Evolutionary conservation across 92 coral and sea anemone genomes (phyloP).

Genomic region (Phymanthus crucifer): DNA sequence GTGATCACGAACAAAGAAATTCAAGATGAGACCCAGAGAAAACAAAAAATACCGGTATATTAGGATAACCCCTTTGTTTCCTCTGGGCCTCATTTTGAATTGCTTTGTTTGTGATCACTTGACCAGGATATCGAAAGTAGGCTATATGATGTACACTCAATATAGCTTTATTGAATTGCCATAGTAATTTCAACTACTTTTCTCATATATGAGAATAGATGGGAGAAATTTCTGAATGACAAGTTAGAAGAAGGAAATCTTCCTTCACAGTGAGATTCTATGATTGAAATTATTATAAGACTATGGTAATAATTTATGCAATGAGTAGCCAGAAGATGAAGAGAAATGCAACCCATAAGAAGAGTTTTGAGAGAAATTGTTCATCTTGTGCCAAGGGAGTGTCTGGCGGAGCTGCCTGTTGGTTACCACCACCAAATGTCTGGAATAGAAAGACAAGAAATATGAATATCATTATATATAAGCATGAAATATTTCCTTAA

Average conservation of each 20-base stretch:
- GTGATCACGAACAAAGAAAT: too few species aligned
- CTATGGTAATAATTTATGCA: slow-evolving; percentile 52
- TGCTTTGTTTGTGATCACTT: too few species aligned
- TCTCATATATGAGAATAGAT: too few species aligned
- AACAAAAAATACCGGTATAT: too few species aligned
- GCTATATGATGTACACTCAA: too few species aligned
- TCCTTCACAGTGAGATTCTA: not conserved
- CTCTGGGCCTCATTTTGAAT: too few species aligned
- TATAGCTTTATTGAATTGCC: too few species aligned
- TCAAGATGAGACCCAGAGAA: too few species aligned
- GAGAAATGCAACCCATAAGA: slow-evolving; percentile 92
- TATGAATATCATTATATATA: not conserved
- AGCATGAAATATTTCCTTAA: not conserved
- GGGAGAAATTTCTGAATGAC: not conserved
- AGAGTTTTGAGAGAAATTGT: slow-evolving; percentile 88
- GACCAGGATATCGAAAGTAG: too few species aligned
- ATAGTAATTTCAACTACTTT: too few species aligned
- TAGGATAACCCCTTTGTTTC: too few species aligned
- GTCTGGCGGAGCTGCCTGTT: slow-evolving; percentile 76
- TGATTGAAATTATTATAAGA: not conserved
- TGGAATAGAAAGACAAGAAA: slow-evolving; percentile 22
- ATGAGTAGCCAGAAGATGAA: slow-evolving; percentile 97
- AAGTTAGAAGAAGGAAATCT: too few species aligned
- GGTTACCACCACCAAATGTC: slow-evolving; percentile 87
- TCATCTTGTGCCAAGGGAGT: slow-evolving; percentile 92